These are phyloP conservation scores for Cyclina sinensis DNA, from an alignment of 1,140 invertebrate species.

Conservation along the genomic window DNA sequence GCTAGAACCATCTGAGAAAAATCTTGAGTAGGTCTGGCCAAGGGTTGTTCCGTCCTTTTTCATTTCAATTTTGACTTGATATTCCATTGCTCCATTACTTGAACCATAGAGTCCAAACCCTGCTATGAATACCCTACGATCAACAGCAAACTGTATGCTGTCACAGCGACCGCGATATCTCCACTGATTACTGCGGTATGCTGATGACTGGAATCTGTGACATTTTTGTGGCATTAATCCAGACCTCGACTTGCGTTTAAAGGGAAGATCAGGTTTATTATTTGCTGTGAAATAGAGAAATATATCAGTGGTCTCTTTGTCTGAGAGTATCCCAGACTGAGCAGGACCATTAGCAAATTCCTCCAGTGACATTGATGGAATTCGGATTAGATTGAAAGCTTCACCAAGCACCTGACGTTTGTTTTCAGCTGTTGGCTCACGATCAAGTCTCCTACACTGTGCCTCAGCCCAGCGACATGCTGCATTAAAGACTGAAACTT, in stretches of 20 bases:
- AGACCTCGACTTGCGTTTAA: constrained; percentile 92
- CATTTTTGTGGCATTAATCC: constrained; percentile 96
- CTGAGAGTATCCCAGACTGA: constrained; percentile 90
- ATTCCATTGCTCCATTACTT: constrained; percentile 93
- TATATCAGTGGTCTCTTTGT: constrained; percentile 92
- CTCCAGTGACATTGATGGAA: constrained; percentile 94
- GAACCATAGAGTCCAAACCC: constrained; percentile 96
- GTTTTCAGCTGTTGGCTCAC: constrained; percentile 91
- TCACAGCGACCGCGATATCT: constrained; percentile 95
- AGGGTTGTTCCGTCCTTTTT: constrained; percentile 92
- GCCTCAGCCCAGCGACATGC: constrained; percentile 92
- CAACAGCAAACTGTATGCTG: constrained; percentile 94
- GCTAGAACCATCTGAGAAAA: constrained; percentile 93
- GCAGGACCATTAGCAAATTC: constrained; percentile 95
- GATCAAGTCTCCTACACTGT: constrained; percentile 91
- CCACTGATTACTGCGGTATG: constrained; percentile 98
- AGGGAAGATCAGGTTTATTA: constrained; percentile 93
- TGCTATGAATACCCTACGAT: constrained; percentile 93
- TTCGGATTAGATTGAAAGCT: constrained; percentile 92
- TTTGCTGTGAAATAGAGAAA: constrained; percentile 93
- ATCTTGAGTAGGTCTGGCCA: constrained; percentile 92
- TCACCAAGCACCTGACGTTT: constrained; percentile 90
- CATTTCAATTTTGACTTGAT: constrained; percentile 93
- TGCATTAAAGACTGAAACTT: constrained; percentile 93
- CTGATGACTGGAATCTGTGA: constrained; percentile 97